Evolutionary conservation across 2,113 vertebrate species (phyloP).

Genomic region (Sakesphorus luctuosus): DNA sequence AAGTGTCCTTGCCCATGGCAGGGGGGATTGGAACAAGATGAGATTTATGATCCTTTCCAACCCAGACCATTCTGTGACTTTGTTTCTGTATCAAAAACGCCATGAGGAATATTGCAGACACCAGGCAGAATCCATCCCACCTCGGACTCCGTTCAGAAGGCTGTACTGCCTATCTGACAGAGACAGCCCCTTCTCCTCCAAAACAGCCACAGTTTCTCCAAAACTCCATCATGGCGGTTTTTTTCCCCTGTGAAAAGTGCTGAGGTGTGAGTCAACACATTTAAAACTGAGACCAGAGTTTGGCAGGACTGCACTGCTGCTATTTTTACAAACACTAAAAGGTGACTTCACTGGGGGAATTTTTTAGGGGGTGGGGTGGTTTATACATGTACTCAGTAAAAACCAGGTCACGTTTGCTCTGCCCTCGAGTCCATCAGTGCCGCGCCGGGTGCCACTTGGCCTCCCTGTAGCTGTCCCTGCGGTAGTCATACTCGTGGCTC

Average conservation of each 20-base stretch:
- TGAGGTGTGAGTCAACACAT: not conserved
- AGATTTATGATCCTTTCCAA: not conserved
- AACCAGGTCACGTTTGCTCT: not conserved
- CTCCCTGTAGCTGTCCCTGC: constrained; percentile 75
- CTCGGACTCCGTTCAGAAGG: too few species aligned
- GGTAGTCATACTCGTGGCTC: constrained; percentile 75
- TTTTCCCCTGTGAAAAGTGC: constrained; percentile 5
- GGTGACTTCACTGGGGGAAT: not conserved
- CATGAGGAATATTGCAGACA: not conserved
- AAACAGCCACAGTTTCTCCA: not conserved
- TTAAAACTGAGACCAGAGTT: not conserved
- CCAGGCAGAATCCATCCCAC: not conserved
- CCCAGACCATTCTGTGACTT: not conserved
- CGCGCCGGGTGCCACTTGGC: constrained; percentile 76
- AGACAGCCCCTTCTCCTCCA: not conserved
- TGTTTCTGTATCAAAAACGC: not conserved
- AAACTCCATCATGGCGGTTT: not conserved
- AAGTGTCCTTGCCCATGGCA: not conserved
- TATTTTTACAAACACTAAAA: not conserved
- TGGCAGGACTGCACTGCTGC: not conserved
- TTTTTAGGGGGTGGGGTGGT: not conserved
- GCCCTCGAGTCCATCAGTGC: constrained; percentile 1
- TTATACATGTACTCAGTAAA: not conserved
- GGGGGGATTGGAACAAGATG: not conserved
- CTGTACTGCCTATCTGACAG: not conserved